phyloP scores from a whole-genome alignment of 2,888 invertebrate genomes.

The Caenorhabditis japonica region DNA sequence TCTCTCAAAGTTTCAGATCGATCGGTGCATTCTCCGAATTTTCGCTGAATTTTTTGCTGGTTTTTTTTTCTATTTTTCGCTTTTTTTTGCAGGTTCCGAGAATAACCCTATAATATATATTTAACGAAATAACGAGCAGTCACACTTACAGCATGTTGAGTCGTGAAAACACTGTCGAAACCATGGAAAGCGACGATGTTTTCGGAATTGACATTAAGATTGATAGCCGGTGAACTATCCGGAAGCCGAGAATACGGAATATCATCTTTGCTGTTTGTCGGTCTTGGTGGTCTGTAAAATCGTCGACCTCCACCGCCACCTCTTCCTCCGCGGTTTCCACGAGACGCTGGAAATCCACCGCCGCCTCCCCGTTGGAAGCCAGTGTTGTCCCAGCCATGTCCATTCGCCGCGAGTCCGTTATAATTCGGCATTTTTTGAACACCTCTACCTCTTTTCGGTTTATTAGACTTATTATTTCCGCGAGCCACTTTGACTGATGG shows the following conservation, averaged over 20 bases:
- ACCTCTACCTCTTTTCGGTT: constrained; percentile 14
- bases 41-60: too few species aligned
- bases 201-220: constrained; percentile 39
- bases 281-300: constrained; percentile 15
- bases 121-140: too few species aligned
- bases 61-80: too few species aligned
- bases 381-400: constrained; percentile 5
- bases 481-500: constrained; percentile 37
- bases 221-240: constrained; percentile 31
- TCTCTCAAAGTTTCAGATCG: too few species aligned
- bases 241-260: constrained; percentile 24
- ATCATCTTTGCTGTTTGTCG: constrained; percentile 40
- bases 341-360: neutral
- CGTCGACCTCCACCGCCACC: constrained; percentile 17
- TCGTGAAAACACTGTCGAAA: constrained; percentile 59
- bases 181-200: constrained; percentile 63
- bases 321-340: constrained; percentile 7
- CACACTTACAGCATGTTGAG: constrained; percentile 56
- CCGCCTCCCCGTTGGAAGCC: constrained; percentile 1
- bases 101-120: too few species aligned
- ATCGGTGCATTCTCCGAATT: too few species aligned
- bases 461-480: constrained; percentile 14
- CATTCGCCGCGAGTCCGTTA: constrained; percentile 9
- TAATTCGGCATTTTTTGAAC: constrained; percentile 31
- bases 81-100: too few species aligned